Percentiles rank a stretch among this genome's conserved stretches.
Conservation (phyloP, 2,797 vertebrate species). For the Gallinago nigripennis region DNA sequence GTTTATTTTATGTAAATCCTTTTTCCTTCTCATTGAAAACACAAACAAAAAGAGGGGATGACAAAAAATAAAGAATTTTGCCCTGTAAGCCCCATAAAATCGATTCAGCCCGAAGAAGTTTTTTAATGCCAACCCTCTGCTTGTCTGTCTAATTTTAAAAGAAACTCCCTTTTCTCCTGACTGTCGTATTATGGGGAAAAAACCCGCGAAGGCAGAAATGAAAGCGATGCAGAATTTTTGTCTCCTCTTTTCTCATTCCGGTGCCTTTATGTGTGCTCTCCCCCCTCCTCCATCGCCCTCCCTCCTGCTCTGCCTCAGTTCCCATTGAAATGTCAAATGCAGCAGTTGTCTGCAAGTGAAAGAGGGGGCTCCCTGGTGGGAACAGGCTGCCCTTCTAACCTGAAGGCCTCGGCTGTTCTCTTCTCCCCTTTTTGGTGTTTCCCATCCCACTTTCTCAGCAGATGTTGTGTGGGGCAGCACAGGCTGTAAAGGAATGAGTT, state of each 20-base stretch:
- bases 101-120: background rate
- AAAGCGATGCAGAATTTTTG: conserved; percentile 72
- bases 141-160: background rate
- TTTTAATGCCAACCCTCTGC: background rate
- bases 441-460: conserved; percentile 67
- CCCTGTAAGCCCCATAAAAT: conserved; percentile 12
- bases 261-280: conserved; percentile 38
- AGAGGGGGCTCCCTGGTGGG: conserved; percentile 85
- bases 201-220: conserved; percentile 50
- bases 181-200: conserved; percentile 19
- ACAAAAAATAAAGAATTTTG: background rate
- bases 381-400: conserved; percentile 90
- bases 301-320: conserved; percentile 48
- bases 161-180: conserved; percentile 25
- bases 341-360: conserved; percentile 81
- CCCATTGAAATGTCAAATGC: conserved; percentile 84
- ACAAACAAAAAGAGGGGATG: conserved; percentile 30
- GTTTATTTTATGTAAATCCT: conserved; percentile 68
- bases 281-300: background rate
- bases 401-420: conserved; percentile 72
- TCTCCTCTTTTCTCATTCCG: conserved; percentile 21
- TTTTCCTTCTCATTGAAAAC: conserved; percentile 57
- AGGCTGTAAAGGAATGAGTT: conserved; percentile 37
- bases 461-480: conserved; percentile 74
- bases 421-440: conserved; percentile 61